Conservation (phyloP, 2,888 invertebrate species). For the Anoplius nigerrimus region DNA sequence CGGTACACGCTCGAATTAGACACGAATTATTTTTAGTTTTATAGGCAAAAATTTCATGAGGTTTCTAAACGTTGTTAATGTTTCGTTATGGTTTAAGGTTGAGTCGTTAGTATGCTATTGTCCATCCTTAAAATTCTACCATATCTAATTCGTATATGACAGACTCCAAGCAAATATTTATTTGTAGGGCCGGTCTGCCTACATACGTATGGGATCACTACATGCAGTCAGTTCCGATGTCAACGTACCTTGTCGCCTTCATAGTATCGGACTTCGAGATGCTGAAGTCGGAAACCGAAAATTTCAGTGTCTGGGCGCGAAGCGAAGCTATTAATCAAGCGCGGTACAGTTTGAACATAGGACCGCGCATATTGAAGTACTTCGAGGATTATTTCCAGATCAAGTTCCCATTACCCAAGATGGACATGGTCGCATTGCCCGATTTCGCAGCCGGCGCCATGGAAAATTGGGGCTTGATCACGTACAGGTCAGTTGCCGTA, state of each 20-base stretch:
- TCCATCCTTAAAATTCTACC: too few relatives aligned
- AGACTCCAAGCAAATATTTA: too few relatives aligned
- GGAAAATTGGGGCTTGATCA: constrained; percentile 95
- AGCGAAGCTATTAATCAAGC: constrained; percentile 84
- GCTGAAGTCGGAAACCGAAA: constrained; percentile 58
- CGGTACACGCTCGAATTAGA: too few relatives aligned
- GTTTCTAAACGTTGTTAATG: too few relatives aligned
- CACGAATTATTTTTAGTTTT: too few relatives aligned
- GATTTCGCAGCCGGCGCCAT: constrained; percentile 94
- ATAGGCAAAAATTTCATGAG: too few relatives aligned
- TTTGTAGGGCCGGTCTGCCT: constrained; percentile 77
- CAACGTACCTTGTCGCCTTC: constrained; percentile 93
- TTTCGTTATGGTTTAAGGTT: too few relatives aligned
- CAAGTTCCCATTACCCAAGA: constrained; percentile 87
- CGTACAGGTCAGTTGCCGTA: constrained; percentile 77
- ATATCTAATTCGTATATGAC: too few relatives aligned
- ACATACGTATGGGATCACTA: constrained; percentile 87
- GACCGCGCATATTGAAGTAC: constrained; percentile 84
- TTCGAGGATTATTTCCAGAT: constrained; percentile 87
- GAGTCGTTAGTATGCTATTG: too few relatives aligned
- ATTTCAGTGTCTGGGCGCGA: constrained; percentile 86
- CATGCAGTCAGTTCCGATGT: constrained; percentile 87
- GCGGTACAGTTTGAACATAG: constrained; percentile 85
- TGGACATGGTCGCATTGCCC: constrained; percentile 95
- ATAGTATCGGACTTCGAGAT: constrained; percentile 85